A percentile compares a stretch with the other conserved stretches of the same genome.
These are phyloP conservation scores for Drosophila picticornis DNA, from an alignment of 2,888 invertebrate genomes.

Conservation along the genomic window DNA sequence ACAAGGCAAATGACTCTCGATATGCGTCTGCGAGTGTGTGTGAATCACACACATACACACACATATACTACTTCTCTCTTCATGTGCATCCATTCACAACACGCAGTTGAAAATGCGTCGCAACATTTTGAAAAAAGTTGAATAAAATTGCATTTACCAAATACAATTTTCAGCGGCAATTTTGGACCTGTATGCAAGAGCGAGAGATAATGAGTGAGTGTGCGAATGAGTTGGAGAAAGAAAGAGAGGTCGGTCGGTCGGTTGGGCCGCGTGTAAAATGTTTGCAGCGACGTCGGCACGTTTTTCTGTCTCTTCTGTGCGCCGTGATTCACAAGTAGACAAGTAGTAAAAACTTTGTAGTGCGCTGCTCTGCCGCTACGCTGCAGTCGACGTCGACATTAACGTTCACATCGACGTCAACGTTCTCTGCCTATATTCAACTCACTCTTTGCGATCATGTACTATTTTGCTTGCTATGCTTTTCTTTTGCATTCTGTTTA, in stretches of 20 bases:
- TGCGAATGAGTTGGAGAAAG: neutral
- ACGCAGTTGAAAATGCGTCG: slow-evolving; percentile 43
- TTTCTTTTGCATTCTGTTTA: slow-evolving; percentile 68
- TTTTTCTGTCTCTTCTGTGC: slow-evolving; percentile 57
- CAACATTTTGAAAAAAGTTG: slow-evolving; percentile 37
- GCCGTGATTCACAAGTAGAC: slow-evolving; percentile 61
- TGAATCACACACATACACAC: slow-evolving; percentile 32
- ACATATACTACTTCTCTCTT: slow-evolving; percentile 13
- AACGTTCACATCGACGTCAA: slow-evolving; percentile 17
- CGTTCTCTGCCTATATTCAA: slow-evolving; percentile 47
- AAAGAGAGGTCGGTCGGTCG: slow-evolving; percentile 3
- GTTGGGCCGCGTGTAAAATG: slow-evolving; percentile 58
- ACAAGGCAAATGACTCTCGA: slow-evolving; percentile 15
- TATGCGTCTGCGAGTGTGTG: slow-evolving; percentile 2
- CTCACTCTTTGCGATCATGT: slow-evolving; percentile 68
- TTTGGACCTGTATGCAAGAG: slow-evolving; percentile 28
- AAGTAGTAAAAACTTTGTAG: slow-evolving; percentile 53
- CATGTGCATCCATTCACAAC: slow-evolving; percentile 50
- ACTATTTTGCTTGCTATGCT: slow-evolving; percentile 68
- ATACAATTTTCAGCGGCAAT: slow-evolving; percentile 28
- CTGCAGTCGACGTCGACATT: slow-evolving; percentile 18
- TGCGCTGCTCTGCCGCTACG: slow-evolving; percentile 19
- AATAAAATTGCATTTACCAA: slow-evolving; percentile 38
- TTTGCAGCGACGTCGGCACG: slow-evolving; percentile 62
- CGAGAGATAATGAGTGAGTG: slow-evolving; percentile 13